phyloP scores from a whole-genome alignment of 2,113 vertebrate species.

The Odocoileus virginianus region DNA sequence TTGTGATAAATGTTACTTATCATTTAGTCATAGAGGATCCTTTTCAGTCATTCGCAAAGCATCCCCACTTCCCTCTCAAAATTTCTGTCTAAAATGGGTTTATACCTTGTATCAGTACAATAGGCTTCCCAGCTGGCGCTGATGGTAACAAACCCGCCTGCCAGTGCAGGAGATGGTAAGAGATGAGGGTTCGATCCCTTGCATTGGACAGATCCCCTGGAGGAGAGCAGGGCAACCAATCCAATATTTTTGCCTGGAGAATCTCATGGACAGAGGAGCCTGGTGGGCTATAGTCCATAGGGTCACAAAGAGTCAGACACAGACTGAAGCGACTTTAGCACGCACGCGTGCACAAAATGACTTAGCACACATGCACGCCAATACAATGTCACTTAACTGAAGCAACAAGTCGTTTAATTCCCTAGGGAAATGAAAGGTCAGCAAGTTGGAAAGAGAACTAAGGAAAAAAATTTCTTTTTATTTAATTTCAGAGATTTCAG shows the following conservation, averaged over 20 bases:
- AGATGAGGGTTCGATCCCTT: background rate
- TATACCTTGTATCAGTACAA: background rate
- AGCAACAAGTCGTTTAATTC: background rate
- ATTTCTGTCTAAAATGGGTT: background rate
- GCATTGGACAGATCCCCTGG: background rate
- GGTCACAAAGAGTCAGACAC: background rate
- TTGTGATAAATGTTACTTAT: background rate
- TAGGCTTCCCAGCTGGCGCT: background rate
- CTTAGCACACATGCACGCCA: background rate
- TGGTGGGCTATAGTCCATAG: background rate
- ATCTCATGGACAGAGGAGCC: background rate
- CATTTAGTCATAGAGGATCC: background rate
- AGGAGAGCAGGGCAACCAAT: background rate
- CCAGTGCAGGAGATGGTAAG: background rate
- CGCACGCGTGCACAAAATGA: background rate
- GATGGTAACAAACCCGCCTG: background rate
- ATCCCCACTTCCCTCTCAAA: background rate
- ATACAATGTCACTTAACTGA: background rate
- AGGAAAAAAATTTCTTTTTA: background rate
- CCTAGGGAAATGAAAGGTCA: background rate
- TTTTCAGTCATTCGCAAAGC: background rate
- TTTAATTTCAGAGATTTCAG: background rate
- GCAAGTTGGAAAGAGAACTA: background rate
- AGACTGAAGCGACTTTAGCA: background rate
- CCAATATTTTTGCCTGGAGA: background rate